A percentile compares a stretch with the other conserved stretches of the same genome.
phyloP scores from a whole-genome alignment of 2,113 vertebrate genomes.

The Campylorhamphus procurvoides region DNA sequence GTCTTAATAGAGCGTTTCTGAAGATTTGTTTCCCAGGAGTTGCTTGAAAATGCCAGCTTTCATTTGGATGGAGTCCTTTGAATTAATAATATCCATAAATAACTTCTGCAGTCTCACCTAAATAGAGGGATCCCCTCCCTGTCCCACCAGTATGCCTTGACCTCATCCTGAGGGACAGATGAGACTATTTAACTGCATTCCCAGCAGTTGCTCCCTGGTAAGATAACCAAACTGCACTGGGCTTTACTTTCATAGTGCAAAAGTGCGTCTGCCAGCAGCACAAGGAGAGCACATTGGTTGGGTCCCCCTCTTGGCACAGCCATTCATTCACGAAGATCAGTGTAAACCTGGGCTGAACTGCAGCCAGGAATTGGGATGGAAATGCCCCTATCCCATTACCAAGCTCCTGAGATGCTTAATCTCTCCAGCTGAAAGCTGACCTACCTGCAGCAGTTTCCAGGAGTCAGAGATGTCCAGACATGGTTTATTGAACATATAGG shows the following conservation, averaged over 20 bases:
- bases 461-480: neutral
- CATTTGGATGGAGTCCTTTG: neutral
- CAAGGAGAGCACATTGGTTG: rapidly evolving
- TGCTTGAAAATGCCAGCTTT: neutral
- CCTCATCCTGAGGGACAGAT: neutral
- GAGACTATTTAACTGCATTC: neutral
- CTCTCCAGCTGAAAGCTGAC: slow-evolving; percentile 48
- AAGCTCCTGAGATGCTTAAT: slow-evolving; percentile 29
- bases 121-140: neutral
- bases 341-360: slow-evolving; percentile 13
- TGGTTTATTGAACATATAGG: neutral
- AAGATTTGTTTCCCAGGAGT: neutral
- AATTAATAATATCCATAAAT: neutral
- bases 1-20: neutral
- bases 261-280: neutral
- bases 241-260: neutral
- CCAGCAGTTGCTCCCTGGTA: neutral
- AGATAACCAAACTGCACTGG: neutral
- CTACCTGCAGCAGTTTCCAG: neutral
- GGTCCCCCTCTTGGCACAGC: neutral
- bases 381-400: neutral
- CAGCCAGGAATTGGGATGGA: neutral
- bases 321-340: neutral
- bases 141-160: neutral
- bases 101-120: neutral